These are phyloP conservation scores for Nudaria mundana DNA, from an alignment of 2,888 invertebrate species.

Conservation along the genomic window DNA sequence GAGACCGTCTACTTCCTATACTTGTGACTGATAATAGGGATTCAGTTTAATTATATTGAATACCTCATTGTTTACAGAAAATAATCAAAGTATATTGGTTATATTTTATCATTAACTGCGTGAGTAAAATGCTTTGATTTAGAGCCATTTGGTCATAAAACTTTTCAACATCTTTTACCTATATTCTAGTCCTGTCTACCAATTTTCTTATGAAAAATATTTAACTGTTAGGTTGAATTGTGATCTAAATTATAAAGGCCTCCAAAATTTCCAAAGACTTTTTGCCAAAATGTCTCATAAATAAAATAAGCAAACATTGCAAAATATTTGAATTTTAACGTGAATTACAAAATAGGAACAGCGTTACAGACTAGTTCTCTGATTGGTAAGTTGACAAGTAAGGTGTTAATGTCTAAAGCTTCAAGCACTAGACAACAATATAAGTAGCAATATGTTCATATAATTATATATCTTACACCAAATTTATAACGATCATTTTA, in stretches of 20 bases:
- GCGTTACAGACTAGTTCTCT: neutral
- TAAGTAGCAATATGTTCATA: conserved; percentile 7
- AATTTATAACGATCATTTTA: conserved; percentile 30
- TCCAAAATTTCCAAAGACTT: too few species aligned
- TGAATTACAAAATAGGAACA: neutral
- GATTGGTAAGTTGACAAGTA: conserved; percentile 3
- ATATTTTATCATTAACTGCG: neutral
- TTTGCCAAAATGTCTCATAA: too few species aligned
- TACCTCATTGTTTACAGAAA: neutral
- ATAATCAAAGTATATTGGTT: neutral
- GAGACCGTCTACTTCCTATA: conserved; percentile 20
- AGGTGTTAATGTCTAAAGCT: conserved; percentile 3
- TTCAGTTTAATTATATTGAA: conserved; percentile 6
- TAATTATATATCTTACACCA: conserved; percentile 25
- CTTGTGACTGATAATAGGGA: conserved; percentile 1
- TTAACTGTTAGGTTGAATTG: too few species aligned
- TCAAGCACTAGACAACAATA: conserved; percentile 4
- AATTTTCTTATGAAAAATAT: too few species aligned
- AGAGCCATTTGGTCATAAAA: too few species aligned
- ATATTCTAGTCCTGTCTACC: too few species aligned
- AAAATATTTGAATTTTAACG: neutral
- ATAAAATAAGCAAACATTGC: neutral
- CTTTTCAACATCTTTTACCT: too few species aligned
- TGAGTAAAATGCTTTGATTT: too few species aligned
- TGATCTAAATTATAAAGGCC: too few species aligned